Base-by-base conservation (phyloP, 2,888 invertebrate species). In the Shargacucullia verbasci region DNA sequence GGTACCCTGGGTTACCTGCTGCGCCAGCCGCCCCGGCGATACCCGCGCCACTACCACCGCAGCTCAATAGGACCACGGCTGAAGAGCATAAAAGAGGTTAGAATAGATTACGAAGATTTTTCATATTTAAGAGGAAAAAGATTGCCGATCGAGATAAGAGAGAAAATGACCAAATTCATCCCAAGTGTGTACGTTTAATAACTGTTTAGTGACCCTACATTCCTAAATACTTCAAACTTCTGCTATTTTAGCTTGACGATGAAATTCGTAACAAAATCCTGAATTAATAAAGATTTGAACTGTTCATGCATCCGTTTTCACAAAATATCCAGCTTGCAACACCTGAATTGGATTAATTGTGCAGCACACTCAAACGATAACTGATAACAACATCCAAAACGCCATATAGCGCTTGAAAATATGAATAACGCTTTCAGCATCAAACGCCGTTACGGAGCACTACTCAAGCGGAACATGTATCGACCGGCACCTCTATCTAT, bases 1-100 rank as follows among this genome's bases (percentile, higher is more conserved):
- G 98, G 98, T 98, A 98, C 89, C 97, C 97, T 10, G 95, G 96
- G 0, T 96, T 97, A 33, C 96, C 97, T 1, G 95, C 96, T 11
- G 95, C 96, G 4, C 97, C 95, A 61, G 82, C 95, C 0, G 96
- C 97, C 11, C 95, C 97, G 0, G 96, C 97, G 55, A 96, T 97
- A 57, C 97, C 97, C 89, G 96, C 87, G 80, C 96, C 83, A 69
- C 94, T 87, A 88, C 96, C 86, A 79, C 95, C 94, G 78, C 95
- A 91, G 93, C 92, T 93, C 1, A 94, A 94, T 79, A 79, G 96
- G 94, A 84, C 91, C 59, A 89, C 91, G 25, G 96, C 96, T 44
- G 97, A 97, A 73, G 94, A 96, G 57, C 97, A 96, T 88, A 97
- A 97, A 91, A 90, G 97, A 95, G 97, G 97, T 97, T 86, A 94